These are phyloP conservation scores for Epinotia demarniana DNA, from an alignment of 2,888 invertebrate species.

Conservation along the genomic window DNA sequence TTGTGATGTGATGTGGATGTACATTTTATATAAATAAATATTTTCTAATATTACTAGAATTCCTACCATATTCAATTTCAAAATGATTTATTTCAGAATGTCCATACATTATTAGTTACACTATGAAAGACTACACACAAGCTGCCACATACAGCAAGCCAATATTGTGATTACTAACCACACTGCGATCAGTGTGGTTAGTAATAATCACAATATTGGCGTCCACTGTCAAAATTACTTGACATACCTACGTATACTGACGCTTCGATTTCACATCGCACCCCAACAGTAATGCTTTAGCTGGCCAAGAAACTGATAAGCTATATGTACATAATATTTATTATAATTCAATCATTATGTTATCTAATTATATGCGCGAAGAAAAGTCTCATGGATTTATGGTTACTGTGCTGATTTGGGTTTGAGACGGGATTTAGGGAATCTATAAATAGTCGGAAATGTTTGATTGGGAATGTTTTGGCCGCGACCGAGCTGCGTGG, in stretches of 20 bases:
- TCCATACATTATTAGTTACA: too few relatives aligned
- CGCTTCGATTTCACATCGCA: neutral
- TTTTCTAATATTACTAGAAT: neutral
- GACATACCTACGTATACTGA: neutral
- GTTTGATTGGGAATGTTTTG: slow-evolving; percentile 44
- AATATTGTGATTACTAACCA: too few relatives aligned
- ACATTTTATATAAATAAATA: too few relatives aligned
- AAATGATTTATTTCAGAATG: too few relatives aligned
- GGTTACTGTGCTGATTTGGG: slow-evolving; percentile 26
- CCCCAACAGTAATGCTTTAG: slow-evolving; percentile 11
- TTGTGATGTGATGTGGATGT: too few relatives aligned
- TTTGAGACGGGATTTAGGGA: slow-evolving; percentile 42
- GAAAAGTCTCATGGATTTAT: neutral
- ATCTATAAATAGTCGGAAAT: slow-evolving; percentile 43
- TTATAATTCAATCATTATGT: too few relatives aligned
- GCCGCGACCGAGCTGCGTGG: slow-evolving; percentile 37
- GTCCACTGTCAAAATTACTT: too few relatives aligned
- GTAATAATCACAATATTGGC: too few relatives aligned
- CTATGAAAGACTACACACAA: too few relatives aligned
- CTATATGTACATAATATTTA: neutral
- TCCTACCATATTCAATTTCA: neutral
- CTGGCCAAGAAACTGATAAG: slow-evolving; percentile 29
- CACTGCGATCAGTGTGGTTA: too few relatives aligned
- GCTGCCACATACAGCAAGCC: too few relatives aligned
- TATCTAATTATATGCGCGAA: neutral